Conservation (phyloP, 2,888 invertebrate genomes). For the Cancer borealis region DNA sequence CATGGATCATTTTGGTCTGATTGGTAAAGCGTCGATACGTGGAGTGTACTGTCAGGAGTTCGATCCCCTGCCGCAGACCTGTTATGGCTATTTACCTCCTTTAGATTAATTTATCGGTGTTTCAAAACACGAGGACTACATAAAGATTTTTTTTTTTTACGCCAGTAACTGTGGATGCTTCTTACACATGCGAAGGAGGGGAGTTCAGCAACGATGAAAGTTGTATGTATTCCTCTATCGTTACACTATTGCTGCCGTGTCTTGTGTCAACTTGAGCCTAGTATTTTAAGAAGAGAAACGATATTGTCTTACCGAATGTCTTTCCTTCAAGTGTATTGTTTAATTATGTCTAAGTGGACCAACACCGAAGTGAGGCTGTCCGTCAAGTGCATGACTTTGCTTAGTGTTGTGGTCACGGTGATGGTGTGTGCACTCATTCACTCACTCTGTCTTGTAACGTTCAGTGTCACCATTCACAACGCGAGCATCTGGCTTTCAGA, state of each 20-base stretch:
- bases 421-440: conserved; percentile 4
- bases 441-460: conserved; percentile 9
- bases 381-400: neutral
- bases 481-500: conserved; percentile 25
- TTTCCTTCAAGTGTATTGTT: neutral
- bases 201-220: too few species aligned
- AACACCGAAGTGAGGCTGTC: neutral
- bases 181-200: neutral
- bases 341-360: neutral
- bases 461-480: conserved; percentile 3
- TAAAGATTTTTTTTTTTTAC: too few species aligned
- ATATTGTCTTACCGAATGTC: neutral
- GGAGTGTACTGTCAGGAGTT: too few species aligned
- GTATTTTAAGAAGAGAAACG: neutral
- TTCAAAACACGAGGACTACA: too few species aligned
- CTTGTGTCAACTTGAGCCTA: neutral
- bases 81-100: too few species aligned
- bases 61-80: too few species aligned
- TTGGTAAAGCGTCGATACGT: too few species aligned
- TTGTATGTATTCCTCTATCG: neutral
- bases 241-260: neutral
- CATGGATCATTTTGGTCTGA: too few species aligned
- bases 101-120: too few species aligned
- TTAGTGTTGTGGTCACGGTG: conserved; percentile 38
- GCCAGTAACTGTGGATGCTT: neutral